These are phyloP conservation scores for Anoplolepis gracilipes DNA, from an alignment of 1,140 invertebrate genomes.

Conservation along the genomic window DNA sequence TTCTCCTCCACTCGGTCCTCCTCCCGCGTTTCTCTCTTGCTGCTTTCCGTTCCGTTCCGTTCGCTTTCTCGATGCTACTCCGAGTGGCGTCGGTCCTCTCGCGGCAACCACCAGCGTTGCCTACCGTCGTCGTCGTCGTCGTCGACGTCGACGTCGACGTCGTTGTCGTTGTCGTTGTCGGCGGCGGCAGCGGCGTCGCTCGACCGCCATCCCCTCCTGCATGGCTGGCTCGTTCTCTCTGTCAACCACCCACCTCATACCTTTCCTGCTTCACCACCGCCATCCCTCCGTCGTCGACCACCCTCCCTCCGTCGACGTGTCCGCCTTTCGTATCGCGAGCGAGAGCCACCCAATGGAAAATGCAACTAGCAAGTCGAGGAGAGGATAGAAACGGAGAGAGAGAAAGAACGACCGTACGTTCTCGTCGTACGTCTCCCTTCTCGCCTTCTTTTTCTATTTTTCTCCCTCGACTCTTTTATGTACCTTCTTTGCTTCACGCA, in stretches of 20 bases:
- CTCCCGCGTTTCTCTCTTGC: slow-evolving; percentile 49
- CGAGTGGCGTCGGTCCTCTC: slow-evolving; percentile 59
- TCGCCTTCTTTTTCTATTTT: slow-evolving; percentile 15
- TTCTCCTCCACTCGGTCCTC: background rate
- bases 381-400: slow-evolving; percentile 42
- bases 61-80: slow-evolving; percentile 41
- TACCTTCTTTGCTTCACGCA: slow-evolving; percentile 37
- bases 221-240: slow-evolving; percentile 39
- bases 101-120: slow-evolving; percentile 61
- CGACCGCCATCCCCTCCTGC: slow-evolving; percentile 45
- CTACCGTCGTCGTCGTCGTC: slow-evolving; percentile 38
- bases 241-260: slow-evolving; percentile 56
- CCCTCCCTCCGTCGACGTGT: slow-evolving; percentile 4
- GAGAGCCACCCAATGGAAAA: slow-evolving; percentile 65
- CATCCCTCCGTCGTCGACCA: slow-evolving; percentile 33
- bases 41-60: slow-evolving; percentile 59
- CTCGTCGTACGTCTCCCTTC: slow-evolving; percentile 15
- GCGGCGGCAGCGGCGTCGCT: slow-evolving; percentile 1
- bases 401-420: slow-evolving; percentile 17
- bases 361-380: slow-evolving; percentile 60
- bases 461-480: slow-evolving; percentile 12
- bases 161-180: slow-evolving; percentile 13
- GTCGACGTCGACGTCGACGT: background rate
- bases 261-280: slow-evolving; percentile 13
- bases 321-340: slow-evolving; percentile 62